phyloP scores from a whole-genome alignment of 2,113 vertebrate genomes.

The Cyprinus carpio region DNA sequence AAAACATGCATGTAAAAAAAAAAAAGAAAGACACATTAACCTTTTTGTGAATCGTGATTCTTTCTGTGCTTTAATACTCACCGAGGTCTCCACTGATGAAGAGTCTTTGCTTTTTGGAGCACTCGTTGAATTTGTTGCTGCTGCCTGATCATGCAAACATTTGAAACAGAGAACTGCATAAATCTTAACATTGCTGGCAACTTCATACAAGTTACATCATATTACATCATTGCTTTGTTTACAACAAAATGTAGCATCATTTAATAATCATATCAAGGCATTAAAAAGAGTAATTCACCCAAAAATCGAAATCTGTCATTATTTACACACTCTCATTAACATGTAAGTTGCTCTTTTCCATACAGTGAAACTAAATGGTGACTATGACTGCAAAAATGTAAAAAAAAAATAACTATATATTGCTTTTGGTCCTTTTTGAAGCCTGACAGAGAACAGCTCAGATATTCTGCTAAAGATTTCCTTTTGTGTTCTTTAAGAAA shows the following conservation, averaged over 20 bases:
- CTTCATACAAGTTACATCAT: neutral
- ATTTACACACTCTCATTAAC: neutral
- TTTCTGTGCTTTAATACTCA: neutral
- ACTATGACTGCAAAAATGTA: neutral
- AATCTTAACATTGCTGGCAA: neutral
- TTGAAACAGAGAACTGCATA: neutral
- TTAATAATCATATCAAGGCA: neutral
- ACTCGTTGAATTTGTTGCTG: neutral
- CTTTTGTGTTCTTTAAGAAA: neutral
- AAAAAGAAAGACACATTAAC: no score
- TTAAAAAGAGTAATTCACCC: neutral
- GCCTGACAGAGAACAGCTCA: neutral
- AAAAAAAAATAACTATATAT: neutral
- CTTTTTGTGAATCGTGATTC: neutral
- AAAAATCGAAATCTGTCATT: neutral
- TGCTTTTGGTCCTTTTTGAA: neutral
- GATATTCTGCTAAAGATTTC: neutral
- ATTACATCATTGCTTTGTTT: neutral
- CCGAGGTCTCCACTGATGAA: neutral
- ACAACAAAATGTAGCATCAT: neutral
- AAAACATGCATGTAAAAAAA: neutral
- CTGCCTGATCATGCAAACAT: neutral
- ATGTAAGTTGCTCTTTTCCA: neutral
- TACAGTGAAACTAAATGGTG: neutral
- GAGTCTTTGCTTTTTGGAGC: constrained; percentile 18